Conservation (phyloP, 92 coral and sea anemone species). For the Palythoa caribaeorum region DNA sequence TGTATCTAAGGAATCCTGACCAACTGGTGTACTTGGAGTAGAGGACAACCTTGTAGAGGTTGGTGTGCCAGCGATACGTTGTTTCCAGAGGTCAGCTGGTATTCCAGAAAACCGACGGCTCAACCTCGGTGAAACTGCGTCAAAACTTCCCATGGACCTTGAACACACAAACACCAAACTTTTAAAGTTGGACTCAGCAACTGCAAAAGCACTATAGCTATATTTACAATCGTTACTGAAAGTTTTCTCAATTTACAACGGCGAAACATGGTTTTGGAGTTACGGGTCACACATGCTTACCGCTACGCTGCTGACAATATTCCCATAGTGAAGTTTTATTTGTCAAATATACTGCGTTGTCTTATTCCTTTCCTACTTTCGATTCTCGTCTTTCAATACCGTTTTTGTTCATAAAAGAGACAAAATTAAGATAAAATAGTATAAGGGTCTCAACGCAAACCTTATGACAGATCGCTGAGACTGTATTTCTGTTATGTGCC, state of each 20-base stretch:
- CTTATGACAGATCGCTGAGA: constrained; percentile 93
- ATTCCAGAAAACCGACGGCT: constrained; percentile 69
- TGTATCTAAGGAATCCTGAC: constrained; percentile 66
- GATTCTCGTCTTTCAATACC: no score
- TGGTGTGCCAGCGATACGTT: constrained; percentile 75
- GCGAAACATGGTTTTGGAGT: no score
- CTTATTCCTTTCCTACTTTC: no score
- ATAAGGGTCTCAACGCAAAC: constrained; percentile 34
- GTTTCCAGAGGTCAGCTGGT: constrained; percentile 76
- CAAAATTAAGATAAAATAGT: neutral
- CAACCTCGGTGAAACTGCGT: constrained; percentile 66
- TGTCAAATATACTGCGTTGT: no score
- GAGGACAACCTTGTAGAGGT: constrained; percentile 66
- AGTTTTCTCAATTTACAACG: no score
- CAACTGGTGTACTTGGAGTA: constrained; percentile 44
- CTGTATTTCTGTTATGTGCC: constrained; percentile 96
- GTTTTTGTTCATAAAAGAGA: no score
- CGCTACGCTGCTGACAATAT: no score
- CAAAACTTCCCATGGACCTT: constrained; percentile 84
- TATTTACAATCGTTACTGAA: no score
- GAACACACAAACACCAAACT: neutral
- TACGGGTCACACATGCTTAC: no score
- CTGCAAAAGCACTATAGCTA: no score
- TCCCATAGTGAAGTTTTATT: no score
- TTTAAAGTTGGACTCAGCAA: no score